Conservation (phyloP, 2,888 invertebrate genomes). For the Coenonympha arcania region DNA sequence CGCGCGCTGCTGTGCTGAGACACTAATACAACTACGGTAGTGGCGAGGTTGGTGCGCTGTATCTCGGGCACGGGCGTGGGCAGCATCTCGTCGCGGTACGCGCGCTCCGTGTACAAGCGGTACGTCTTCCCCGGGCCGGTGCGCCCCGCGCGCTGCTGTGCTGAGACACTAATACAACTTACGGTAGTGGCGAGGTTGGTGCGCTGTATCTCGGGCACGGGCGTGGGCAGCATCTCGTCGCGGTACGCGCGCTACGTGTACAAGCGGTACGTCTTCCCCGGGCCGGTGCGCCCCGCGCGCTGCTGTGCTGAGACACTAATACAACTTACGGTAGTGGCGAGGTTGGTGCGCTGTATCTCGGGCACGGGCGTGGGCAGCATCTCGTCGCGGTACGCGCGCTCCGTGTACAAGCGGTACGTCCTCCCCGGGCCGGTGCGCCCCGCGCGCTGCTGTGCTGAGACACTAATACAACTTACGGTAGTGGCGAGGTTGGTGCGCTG, state of each 20-base stretch:
- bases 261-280: slow-evolving; percentile 96
- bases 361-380: slow-evolving; percentile 99
- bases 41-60: slow-evolving; percentile 97
- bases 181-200: slow-evolving; percentile 97
- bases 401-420: slow-evolving; percentile 96
- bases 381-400: slow-evolving; percentile 98
- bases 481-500: slow-evolving; percentile 98
- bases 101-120: slow-evolving; percentile 97
- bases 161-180: no score
- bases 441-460: slow-evolving; percentile 93
- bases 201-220: slow-evolving; percentile 98
- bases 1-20: slow-evolving; percentile 93
- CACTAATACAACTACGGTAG: no score
- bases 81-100: slow-evolving; percentile 98
- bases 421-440: slow-evolving; percentile 99
- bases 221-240: slow-evolving; percentile 98
- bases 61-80: slow-evolving; percentile 99
- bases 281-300: slow-evolving; percentile 96
- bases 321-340: slow-evolving; percentile 96
- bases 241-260: slow-evolving; percentile 99
- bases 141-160: slow-evolving; percentile 96
- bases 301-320: slow-evolving; percentile 95
- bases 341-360: slow-evolving; percentile 98
- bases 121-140: slow-evolving; percentile 99
- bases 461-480: no score